phyloP scores from a whole-genome alignment of 2,888 invertebrate species.

The Listrodromus nycthemerus region DNA sequence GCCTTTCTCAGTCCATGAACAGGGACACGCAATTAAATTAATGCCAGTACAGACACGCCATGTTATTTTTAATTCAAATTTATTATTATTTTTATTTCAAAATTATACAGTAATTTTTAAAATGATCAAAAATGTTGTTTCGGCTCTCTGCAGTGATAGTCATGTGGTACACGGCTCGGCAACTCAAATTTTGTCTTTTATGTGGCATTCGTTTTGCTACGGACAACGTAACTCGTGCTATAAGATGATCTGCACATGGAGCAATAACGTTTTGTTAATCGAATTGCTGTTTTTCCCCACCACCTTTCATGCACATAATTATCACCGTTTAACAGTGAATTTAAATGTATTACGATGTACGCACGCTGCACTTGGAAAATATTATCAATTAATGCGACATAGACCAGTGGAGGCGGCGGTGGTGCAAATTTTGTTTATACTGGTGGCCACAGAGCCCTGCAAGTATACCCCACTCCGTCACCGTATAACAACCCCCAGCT shows the following conservation, averaged over 20 bases:
- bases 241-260: constrained; percentile 41
- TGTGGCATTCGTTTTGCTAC: not conserved
- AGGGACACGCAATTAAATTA: no score
- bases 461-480: constrained; percentile 83
- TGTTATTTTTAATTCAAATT: no score
- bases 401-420: constrained; percentile 81
- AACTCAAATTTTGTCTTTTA: not conserved
- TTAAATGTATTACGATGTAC: constrained; percentile 65
- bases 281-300: constrained; percentile 31
- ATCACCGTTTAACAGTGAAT: constrained; percentile 27
- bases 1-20: no score
- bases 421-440: constrained; percentile 81
- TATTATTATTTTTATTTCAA: not conserved
- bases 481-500: constrained; percentile 83
- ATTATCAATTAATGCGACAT: constrained; percentile 67
- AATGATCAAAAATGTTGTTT: not conserved
- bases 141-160: not conserved
- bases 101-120: not conserved
- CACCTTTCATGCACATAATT: constrained; percentile 46
- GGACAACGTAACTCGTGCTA: constrained; percentile 44
- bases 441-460: constrained; percentile 82
- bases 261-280: constrained; percentile 12
- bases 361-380: constrained; percentile 82
- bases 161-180: not conserved
- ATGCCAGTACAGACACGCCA: no score